A percentile compares a stretch with the other conserved stretches of the same genome.
Conservation (phyloP, 2,797 vertebrate genomes). For the Coracias cyanogaster region DNA sequence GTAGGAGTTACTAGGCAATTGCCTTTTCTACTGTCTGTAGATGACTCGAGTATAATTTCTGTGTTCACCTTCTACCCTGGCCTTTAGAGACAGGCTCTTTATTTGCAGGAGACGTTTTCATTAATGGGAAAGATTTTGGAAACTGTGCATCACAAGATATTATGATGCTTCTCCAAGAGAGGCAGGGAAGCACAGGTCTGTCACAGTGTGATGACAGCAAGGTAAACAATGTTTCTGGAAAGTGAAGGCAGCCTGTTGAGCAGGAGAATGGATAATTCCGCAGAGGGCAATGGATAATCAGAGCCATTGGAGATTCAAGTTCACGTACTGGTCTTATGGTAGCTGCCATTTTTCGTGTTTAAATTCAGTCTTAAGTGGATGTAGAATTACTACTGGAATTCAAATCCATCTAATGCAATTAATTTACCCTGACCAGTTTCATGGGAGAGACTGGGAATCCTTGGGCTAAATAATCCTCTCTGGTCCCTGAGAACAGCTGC, state of each 20-base stretch:
- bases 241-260: background rate
- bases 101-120: background rate
- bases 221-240: background rate
- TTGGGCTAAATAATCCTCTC: background rate
- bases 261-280: background rate
- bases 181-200: background rate
- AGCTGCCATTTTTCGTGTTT: background rate
- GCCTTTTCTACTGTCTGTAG: background rate
- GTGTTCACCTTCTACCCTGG: background rate
- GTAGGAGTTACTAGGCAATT: background rate
- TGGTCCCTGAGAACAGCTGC: background rate
- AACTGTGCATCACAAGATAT: background rate
- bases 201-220: background rate
- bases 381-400: slow-evolving; percentile 9
- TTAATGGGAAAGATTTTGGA: background rate
- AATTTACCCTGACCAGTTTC: slow-evolving; percentile 3
- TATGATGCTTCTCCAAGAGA: background rate
- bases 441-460: background rate
- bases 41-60: background rate
- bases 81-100: background rate
- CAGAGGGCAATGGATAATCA: background rate
- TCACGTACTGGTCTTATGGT: background rate
- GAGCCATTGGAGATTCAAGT: background rate
- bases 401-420: background rate
- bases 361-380: background rate